A percentile compares a stretch with the other conserved stretches of the same genome.
These are phyloP conservation scores for Tricholauxania praeusta DNA, from an alignment of 2,888 invertebrate species.

Conservation along the genomic window DNA sequence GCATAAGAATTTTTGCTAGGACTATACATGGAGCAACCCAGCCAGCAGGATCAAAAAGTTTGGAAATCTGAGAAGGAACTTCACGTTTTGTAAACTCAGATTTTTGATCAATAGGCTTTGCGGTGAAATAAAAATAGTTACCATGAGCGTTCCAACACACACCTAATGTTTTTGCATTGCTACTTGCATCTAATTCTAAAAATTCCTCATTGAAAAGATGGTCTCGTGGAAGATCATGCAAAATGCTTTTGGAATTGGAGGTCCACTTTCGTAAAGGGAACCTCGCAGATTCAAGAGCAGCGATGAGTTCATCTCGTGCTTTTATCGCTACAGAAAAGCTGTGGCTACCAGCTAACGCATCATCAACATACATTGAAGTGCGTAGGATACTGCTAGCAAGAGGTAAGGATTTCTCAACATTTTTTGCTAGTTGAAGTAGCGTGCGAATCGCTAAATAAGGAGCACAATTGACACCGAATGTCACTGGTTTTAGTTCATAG, in stretches of 20 bases:
- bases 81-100: conserved; percentile 31
- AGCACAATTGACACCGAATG: conserved; percentile 37
- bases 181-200: conserved; percentile 32
- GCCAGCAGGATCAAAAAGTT: conserved; percentile 21
- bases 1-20: conserved; percentile 9
- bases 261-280: conserved; percentile 33
- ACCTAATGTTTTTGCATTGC: conserved; percentile 36
- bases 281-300: conserved; percentile 23
- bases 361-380: conserved; percentile 42
- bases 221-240: not conserved
- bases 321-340: conserved; percentile 25
- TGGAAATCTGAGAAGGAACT: conserved; percentile 12
- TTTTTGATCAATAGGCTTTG: conserved; percentile 2
- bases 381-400: conserved; percentile 33
- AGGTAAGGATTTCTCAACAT: conserved; percentile 27
- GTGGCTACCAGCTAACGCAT: conserved; percentile 38
- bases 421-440: conserved; percentile 30
- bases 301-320: conserved; percentile 24
- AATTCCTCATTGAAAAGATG: conserved; percentile 28
- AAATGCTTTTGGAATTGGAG: conserved; percentile 9
- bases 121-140: conserved; percentile 25
- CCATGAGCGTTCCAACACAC: conserved; percentile 39
- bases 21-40: conserved; percentile 20
- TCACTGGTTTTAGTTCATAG: conserved; percentile 34
- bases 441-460: conserved; percentile 36